Conservation (phyloP, 2,113 vertebrate genomes). For the Microcebus griseorufus region DNA sequence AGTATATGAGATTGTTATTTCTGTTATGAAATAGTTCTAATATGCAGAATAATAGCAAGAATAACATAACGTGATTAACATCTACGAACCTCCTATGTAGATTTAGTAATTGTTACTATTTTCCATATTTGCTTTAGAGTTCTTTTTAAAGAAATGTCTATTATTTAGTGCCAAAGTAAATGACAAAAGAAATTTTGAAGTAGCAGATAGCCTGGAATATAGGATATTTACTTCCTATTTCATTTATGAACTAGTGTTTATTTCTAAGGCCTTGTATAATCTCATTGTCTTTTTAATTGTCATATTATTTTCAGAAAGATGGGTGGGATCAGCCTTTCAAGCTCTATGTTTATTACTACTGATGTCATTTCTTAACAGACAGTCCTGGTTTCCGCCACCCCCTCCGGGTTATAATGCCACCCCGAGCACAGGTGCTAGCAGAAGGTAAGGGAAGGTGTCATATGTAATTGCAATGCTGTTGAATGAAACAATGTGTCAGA, state of each 20-base stretch:
- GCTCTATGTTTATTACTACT: background rate
- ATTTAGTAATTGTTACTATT: background rate
- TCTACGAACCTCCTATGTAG: background rate
- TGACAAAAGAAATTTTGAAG: background rate
- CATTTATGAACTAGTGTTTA: background rate
- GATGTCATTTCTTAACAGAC: slow-evolving; percentile 78
- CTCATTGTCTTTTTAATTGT: background rate
- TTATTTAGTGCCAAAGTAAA: background rate
- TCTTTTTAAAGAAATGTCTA: background rate
- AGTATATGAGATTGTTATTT: background rate
- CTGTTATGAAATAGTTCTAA: background rate
- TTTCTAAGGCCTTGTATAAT: background rate
- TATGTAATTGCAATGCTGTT: background rate
- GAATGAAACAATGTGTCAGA: background rate
- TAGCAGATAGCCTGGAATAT: background rate
- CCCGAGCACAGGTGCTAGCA: slow-evolving; percentile 50
- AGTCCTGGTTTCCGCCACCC: slow-evolving; percentile 86
- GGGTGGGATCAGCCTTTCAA: background rate
- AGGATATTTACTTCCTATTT: background rate
- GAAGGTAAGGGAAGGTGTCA: slow-evolving; percentile 61
- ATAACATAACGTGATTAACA: background rate
- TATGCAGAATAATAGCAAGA: background rate
- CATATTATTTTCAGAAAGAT: background rate
- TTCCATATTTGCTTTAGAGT: background rate
- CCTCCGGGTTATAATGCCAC: slow-evolving; percentile 65